Percentiles rank a stretch among this genome's conserved stretches.
Conservation (phyloP, 2,797 vertebrate species). For the Myiotriccus ornatus region DNA sequence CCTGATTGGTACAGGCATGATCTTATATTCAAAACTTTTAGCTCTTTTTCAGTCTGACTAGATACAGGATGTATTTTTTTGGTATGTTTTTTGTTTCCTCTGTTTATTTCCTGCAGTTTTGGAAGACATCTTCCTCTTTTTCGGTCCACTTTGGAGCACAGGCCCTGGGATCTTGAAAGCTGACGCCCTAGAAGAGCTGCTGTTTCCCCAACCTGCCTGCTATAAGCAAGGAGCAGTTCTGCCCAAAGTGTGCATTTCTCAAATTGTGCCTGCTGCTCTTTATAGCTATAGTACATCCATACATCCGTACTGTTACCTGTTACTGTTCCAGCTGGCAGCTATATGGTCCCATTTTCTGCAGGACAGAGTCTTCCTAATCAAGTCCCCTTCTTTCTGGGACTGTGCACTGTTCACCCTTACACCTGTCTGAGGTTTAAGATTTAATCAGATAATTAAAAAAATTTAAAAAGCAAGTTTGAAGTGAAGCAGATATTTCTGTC, state of each 20-base stretch:
- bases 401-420: neutral
- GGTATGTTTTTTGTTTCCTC: neutral
- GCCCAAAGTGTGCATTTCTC: neutral
- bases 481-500: neutral
- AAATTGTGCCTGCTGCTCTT: neutral
- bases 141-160: neutral
- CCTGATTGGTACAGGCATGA: neutral
- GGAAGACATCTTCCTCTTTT: neutral
- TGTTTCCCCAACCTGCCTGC: neutral
- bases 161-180: neutral
- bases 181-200: neutral
- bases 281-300: neutral
- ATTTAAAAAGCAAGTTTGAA: neutral
- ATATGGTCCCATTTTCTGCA: neutral
- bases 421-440: neutral
- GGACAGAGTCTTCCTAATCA: neutral
- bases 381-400: neutral
- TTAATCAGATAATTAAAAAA: neutral
- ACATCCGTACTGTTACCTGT: neutral
- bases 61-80: neutral
- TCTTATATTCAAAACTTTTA: neutral
- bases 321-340: neutral
- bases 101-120: neutral
- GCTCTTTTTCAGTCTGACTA: neutral
- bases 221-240: neutral